Conservation (phyloP, 2,888 invertebrate genomes). For the Drosophila kambysellisi region DNA sequence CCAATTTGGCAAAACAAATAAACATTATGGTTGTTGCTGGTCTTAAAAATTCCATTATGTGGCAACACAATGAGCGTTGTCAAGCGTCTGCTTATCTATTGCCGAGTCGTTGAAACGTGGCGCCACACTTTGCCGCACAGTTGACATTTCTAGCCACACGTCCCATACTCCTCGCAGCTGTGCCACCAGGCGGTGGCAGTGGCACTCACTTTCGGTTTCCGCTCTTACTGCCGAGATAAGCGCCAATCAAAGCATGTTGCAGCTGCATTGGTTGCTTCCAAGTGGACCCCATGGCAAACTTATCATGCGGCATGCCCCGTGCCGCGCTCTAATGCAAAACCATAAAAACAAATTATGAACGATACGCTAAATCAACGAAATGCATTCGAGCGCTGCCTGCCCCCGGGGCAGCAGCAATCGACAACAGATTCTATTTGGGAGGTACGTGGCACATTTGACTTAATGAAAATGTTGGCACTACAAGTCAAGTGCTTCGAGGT, state of each 20-base stretch:
- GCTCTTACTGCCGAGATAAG: slow-evolving; percentile 38
- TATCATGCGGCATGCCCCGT: slow-evolving; percentile 46
- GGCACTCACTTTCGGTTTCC: slow-evolving; percentile 52
- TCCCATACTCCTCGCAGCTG: background rate
- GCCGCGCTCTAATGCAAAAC: slow-evolving; percentile 76
- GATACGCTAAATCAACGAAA: slow-evolving; percentile 81
- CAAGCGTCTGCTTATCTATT: slow-evolving; percentile 18
- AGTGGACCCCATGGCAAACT: slow-evolving; percentile 7
- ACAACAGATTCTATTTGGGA: slow-evolving; percentile 47
- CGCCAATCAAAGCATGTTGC: slow-evolving; percentile 34
- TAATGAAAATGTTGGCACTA: slow-evolving; percentile 84
- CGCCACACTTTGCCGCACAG: slow-evolving; percentile 43
- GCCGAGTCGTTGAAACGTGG: slow-evolving; percentile 29
- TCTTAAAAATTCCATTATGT: slow-evolving; percentile 48
- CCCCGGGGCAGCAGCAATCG: slow-evolving; percentile 26
- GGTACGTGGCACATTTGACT: slow-evolving; percentile 75
- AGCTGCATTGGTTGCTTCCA: slow-evolving; percentile 13
- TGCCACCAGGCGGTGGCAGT: slow-evolving; percentile 5
- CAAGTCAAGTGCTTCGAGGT: slow-evolving; percentile 83
- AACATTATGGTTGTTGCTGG: slow-evolving; percentile 40
- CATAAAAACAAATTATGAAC: slow-evolving; percentile 82
- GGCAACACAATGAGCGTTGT: slow-evolving; percentile 10
- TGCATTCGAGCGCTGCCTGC: slow-evolving; percentile 59
- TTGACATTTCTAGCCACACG: slow-evolving; percentile 48
- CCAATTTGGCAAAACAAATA: slow-evolving; percentile 52